phyloP scores from a whole-genome alignment of 2,888 invertebrate species.

The Microplitis deprimator region DNA sequence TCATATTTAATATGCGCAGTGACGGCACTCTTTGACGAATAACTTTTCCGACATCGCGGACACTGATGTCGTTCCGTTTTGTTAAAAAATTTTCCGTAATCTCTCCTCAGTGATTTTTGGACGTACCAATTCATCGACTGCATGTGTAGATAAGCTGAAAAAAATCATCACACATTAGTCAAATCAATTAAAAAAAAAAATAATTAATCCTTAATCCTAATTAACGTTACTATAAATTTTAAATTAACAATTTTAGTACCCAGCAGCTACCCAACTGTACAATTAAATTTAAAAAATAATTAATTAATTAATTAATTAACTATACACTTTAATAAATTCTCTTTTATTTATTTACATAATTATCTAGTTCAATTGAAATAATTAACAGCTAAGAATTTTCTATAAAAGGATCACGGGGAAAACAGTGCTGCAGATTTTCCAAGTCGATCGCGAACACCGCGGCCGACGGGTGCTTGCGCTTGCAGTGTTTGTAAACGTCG shows the following conservation, averaged over 20 bases:
- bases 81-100: neutral
- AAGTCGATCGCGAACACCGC: constrained; percentile 39
- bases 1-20: constrained; percentile 59
- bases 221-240: neutral
- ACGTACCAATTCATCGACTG: constrained; percentile 20
- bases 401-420: neutral
- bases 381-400: neutral
- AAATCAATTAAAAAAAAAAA: neutral
- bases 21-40: constrained; percentile 33
- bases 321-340: neutral
- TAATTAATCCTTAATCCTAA: neutral
- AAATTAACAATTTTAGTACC: too few relatives aligned
- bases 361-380: neutral
- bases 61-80: constrained; percentile 13
- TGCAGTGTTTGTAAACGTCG: constrained; percentile 71
- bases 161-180: neutral
- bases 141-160: constrained; percentile 27
- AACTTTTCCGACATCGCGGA: constrained; percentile 28
- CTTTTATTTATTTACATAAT: neutral
- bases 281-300: too few relatives aligned
- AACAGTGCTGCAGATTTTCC: neutral
- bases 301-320: too few relatives aligned
- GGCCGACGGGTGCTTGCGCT: constrained; percentile 70
- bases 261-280: too few relatives aligned
- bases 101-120: neutral